Percentiles rank a stretch among this genome's conserved stretches.
Evolutionary conservation across 1,140 invertebrate genomes (phyloP).

Genomic region (Drosophila albomicans): DNA sequence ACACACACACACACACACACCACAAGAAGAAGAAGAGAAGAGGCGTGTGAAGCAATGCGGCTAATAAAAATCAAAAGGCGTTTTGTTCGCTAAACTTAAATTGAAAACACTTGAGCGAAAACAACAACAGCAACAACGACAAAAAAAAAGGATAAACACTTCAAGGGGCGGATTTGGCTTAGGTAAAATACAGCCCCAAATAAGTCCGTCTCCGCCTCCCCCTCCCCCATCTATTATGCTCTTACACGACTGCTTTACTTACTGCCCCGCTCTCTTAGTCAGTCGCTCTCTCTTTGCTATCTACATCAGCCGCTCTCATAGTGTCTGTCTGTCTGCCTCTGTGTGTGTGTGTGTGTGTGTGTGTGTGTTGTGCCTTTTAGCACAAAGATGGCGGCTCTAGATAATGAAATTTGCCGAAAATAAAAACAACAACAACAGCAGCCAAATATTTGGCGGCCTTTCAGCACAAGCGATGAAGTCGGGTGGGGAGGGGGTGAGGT

Average conservation of each 20-base stretch:
- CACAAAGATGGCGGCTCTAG: constrained; percentile 77
- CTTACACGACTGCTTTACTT: neutral
- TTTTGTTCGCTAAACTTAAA: constrained; percentile 83
- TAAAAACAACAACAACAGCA: constrained; percentile 39
- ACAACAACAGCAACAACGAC: constrained; percentile 41
- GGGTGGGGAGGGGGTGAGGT: neutral
- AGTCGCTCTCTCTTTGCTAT: constrained; percentile 1
- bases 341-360: constrained; percentile 30
- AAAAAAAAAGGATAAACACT: constrained; percentile 74
- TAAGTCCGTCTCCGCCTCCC: constrained; percentile 12
- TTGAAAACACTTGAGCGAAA: constrained; percentile 75
- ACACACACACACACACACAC: no score
- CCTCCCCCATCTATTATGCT: neutral
- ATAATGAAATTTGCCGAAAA: constrained; percentile 67
- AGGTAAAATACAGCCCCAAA: constrained; percentile 47
- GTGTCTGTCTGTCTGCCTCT: constrained; percentile 6
- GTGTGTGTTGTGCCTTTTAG: constrained; percentile 64
- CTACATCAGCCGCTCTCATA: constrained; percentile 2
- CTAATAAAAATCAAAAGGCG: constrained; percentile 83
- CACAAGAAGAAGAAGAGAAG: no score
- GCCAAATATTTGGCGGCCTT: constrained; percentile 29
- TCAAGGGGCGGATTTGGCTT: constrained; percentile 81
- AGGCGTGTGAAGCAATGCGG: constrained; percentile 44
- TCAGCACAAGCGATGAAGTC: neutral
- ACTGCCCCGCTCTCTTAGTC: constrained; percentile 1